Percentiles rank a stretch among this genome's conserved stretches.
These are phyloP conservation scores for Rhyzopertha dominica DNA, from an alignment of 1,140 invertebrate genomes.

Conservation along the genomic window DNA sequence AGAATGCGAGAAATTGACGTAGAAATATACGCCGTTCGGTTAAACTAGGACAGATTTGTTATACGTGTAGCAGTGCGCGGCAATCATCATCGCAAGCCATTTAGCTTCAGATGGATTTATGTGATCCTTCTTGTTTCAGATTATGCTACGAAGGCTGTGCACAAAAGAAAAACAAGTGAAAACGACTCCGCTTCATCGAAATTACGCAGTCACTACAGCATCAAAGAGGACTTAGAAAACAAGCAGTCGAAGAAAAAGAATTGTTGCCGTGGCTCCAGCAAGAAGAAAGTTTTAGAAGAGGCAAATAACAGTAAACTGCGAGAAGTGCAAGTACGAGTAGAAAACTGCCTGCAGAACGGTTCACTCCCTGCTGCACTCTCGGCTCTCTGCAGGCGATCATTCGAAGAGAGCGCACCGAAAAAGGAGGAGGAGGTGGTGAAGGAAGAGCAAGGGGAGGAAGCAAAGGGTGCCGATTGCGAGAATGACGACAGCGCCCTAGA, in stretches of 20 bases:
- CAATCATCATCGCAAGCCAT: no score
- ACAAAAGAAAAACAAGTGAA: constrained; percentile 38
- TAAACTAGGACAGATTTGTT: no score
- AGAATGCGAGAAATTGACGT: no score
- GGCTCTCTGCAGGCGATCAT: constrained; percentile 27
- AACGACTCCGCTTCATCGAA: constrained; percentile 24
- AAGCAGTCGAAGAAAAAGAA: constrained; percentile 32
- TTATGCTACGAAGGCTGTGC: constrained; percentile 24
- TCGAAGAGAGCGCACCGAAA: constrained; percentile 19
- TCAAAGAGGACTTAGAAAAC: constrained; percentile 44
- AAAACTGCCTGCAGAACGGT: constrained; percentile 33
- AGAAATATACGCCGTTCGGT: no score
- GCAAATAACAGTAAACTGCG: constrained; percentile 45
- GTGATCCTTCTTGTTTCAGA: constrained; percentile 38
- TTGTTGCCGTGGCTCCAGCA: constrained; percentile 24
- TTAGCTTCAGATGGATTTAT: no score
- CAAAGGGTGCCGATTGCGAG: neutral
- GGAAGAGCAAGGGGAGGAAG: neutral
- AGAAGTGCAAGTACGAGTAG: constrained; percentile 34
- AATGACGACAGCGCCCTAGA: constrained; percentile 26
- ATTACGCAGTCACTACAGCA: constrained; percentile 19
- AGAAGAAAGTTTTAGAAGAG: constrained; percentile 45
- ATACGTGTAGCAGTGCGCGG: no score
- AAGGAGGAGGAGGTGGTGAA: neutral
- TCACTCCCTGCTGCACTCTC: constrained; percentile 22